A percentile compares a stretch with the other conserved stretches of the same genome.
These are phyloP conservation scores for Camptogramma bilineatum DNA, from an alignment of 2,888 invertebrate species.

Conservation along the genomic window DNA sequence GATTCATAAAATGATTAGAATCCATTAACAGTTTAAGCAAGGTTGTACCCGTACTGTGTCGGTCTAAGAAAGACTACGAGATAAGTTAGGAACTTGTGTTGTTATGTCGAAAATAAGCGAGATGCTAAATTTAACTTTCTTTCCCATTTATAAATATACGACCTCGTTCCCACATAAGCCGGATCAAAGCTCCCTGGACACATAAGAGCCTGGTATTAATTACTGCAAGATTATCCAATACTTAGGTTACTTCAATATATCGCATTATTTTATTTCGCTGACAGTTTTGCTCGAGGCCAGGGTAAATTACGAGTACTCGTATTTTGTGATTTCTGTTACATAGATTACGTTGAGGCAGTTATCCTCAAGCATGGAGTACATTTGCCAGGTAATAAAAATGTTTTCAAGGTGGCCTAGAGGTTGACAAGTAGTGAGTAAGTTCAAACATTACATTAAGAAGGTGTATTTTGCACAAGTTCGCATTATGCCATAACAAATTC, in stretches of 20 bases:
- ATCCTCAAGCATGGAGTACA: neutral
- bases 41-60: neutral
- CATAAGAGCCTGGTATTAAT: slow-evolving; percentile 1
- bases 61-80: neutral
- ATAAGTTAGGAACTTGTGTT: neutral
- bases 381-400: too few relatives aligned
- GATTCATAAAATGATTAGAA: neutral
- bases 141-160: neutral
- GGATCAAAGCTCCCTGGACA: slow-evolving; percentile 8
- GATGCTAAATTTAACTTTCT: neutral
- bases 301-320: neutral
- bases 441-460: neutral
- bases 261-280: neutral
- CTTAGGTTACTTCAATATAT: neutral
- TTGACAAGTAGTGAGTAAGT: neutral
- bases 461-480: neutral
- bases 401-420: neutral
- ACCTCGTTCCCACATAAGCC: neutral
- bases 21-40: neutral
- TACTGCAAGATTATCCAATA: slow-evolving; percentile 1
- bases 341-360: neutral
- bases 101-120: neutral
- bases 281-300: neutral
- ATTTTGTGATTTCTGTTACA: neutral
- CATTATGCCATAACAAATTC: neutral